Evolutionary conservation across 2,888 invertebrate species (phyloP), one percentile per base, ranked within the genome.

Genomic region (Eupelmus urozonus): DNA sequence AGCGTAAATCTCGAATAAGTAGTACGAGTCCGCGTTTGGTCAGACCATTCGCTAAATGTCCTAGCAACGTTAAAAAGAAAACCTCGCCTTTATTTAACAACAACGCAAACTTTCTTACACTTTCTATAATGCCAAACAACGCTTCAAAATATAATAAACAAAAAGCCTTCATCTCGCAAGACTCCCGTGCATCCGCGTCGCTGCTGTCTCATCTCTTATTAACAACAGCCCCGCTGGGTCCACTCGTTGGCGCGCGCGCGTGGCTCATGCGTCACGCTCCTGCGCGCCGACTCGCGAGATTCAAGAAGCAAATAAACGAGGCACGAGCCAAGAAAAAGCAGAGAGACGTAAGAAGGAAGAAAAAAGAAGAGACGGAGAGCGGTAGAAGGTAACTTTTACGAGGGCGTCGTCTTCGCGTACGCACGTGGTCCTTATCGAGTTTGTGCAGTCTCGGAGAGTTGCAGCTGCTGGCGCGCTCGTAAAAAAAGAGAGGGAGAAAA

Each of bases 381-480:
- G 45, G 40, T 13, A 42, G 40, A 45, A 20, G 27, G 40, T 11
- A 49, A 76, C 55, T 71, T 76, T 76, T 76, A 76, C 71, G 71
- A 49, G 49, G 5, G 20, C 20, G 2, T 4, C 11, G 20, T 20
- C 20, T 2, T 20, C 70, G 20, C 34, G 67, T 62, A 76, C 69
- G 69, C 75, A 62, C 67, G 42, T 59, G 63, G 49, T 65, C 40
- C 76, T 76, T 76, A 76, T 76, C 76, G 70, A 76, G 76, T 76
- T 71, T 71, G 70, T 71, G 76, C 76, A 70, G 69, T 66, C 25
- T 18, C 49, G 34, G n/a, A n/a, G n/a, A 42, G 74, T 29, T 25
- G 65, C 73, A 69, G 75, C 75, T 69, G 75, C 69, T 57, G 29
- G 65, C n/a, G 27, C 29, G 53, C 18, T 45, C 69, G 75, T 76